Percentiles rank a stretch among this genome's conserved stretches.
Evolutionary conservation across 2,888 invertebrate genomes (phyloP).

Genomic region (Eupithecia exiguata): DNA sequence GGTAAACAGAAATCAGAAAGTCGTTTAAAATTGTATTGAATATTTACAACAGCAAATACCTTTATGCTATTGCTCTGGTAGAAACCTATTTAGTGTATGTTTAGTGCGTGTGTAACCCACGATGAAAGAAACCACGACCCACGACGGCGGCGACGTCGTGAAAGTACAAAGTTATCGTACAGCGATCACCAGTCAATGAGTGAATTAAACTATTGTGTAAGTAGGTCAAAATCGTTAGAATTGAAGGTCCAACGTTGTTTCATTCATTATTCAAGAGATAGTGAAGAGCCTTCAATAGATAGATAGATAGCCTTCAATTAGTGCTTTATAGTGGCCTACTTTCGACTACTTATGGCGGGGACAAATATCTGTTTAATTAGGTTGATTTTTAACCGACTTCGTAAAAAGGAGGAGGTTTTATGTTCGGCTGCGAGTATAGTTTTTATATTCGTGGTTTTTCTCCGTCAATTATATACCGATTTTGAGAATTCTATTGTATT

Average conservation of each 20-base stretch:
- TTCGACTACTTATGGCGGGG: not conserved
- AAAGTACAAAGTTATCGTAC: not conserved
- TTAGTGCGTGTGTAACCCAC: no score
- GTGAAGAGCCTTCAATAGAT: not conserved
- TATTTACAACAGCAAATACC: not conserved
- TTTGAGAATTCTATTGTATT: no score
- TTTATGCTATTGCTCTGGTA: not conserved
- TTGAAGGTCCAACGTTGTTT: not conserved
- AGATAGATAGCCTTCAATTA: not conserved
- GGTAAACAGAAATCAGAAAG: not conserved
- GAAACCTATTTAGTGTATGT: not conserved
- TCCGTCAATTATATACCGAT: no score
- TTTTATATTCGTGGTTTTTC: no score
- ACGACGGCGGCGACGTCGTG: not conserved
- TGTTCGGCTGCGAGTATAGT: no score
- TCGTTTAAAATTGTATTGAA: not conserved
- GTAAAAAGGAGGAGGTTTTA: no score
- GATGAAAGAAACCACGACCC: not conserved
- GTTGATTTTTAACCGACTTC: not conserved
- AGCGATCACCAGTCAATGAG: not conserved
- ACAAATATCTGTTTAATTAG: not conserved
- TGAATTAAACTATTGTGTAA: not conserved
- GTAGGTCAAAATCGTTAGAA: conserved; percentile 7
- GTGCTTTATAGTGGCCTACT: conserved; percentile 3
- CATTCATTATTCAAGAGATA: conserved; percentile 13